phyloP scores from a whole-genome alignment of 2,797 vertebrate species.

The Sebastes taczanowskii region DNA sequence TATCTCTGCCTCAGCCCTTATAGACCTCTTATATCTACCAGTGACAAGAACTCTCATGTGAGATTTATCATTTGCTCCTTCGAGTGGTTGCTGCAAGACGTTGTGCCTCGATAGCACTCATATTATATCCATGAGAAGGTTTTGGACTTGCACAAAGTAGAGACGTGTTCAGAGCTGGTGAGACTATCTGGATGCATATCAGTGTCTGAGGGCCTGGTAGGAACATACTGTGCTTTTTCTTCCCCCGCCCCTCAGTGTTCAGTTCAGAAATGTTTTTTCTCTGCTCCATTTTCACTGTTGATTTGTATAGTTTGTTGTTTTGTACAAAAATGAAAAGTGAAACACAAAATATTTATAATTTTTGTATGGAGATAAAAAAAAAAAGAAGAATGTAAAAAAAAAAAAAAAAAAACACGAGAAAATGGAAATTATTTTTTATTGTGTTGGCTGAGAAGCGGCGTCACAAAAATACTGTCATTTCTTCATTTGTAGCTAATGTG shows the following conservation, averaged over 20 bases:
- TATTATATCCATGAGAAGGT: slow-evolving; percentile 11
- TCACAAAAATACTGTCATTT: slow-evolving; percentile 91
- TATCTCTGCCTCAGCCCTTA: slow-evolving; percentile 36
- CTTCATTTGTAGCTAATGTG: slow-evolving; percentile 93
- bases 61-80: slow-evolving; percentile 32
- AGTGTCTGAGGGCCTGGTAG: slow-evolving; percentile 39
- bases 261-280: slow-evolving; percentile 80
- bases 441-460: slow-evolving; percentile 90
- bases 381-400: slow-evolving; percentile 73
- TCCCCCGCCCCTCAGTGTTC: slow-evolving; percentile 14
- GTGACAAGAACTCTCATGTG: slow-evolving; percentile 24
- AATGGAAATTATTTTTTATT: slow-evolving; percentile 98
- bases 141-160: slow-evolving; percentile 25
- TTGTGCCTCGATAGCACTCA: slow-evolving; percentile 57
- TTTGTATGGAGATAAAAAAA: slow-evolving; percentile 79
- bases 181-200: slow-evolving; percentile 53
- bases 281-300: slow-evolving; percentile 88
- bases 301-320: slow-evolving; percentile 83
- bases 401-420: slow-evolving; percentile 77
- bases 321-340: slow-evolving; percentile 83
- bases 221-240: slow-evolving; percentile 56
- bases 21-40: slow-evolving; percentile 34
- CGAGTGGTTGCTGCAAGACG: slow-evolving; percentile 41
- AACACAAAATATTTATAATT: slow-evolving; percentile 93
- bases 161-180: background rate